A percentile compares a stretch with the other conserved stretches of the same genome.
Evolutionary conservation across 2,113 vertebrate species (phyloP).

Genomic region (Agapornis roseicollis): DNA sequence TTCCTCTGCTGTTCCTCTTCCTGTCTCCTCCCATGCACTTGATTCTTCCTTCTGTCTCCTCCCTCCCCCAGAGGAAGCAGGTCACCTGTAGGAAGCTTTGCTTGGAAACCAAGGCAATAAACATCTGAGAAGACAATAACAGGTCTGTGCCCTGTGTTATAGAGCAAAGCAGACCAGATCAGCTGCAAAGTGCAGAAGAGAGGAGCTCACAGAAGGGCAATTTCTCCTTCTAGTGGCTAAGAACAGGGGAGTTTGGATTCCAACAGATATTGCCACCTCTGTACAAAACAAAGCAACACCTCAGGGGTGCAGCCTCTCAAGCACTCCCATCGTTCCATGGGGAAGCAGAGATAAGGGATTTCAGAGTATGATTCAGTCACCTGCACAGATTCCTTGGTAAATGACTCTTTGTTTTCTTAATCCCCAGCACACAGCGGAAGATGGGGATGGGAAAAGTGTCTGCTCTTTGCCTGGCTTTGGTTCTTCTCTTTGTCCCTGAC

Average conservation of each 20-base stretch:
- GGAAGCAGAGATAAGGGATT: background rate
- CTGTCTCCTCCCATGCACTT: background rate
- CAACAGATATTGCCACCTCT: background rate
- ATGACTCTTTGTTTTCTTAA: background rate
- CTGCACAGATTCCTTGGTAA: background rate
- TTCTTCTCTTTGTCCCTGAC: background rate
- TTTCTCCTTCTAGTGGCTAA: background rate
- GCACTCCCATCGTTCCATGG: background rate
- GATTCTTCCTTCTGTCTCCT: conserved; percentile 34
- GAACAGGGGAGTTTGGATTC: background rate
- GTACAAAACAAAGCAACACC: rapidly evolving
- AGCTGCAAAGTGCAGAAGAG: background rate
- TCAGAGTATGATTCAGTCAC: background rate
- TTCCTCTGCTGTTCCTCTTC: conserved; percentile 4
- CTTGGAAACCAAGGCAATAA: background rate
- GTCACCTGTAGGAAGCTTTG: conserved; percentile 13
- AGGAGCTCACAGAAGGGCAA: background rate
- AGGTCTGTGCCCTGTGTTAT: rapidly evolving
- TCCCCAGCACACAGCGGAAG: background rate
- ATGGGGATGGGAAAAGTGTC: background rate
- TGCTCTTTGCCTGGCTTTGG: background rate
- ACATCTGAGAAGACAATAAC: background rate
- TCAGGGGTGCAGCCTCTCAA: background rate
- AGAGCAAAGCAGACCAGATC: background rate
- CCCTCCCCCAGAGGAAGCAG: background rate